These are phyloP conservation scores for Balearica regulorum DNA, from an alignment of 2,797 vertebrate species.

Conservation along the genomic window DNA sequence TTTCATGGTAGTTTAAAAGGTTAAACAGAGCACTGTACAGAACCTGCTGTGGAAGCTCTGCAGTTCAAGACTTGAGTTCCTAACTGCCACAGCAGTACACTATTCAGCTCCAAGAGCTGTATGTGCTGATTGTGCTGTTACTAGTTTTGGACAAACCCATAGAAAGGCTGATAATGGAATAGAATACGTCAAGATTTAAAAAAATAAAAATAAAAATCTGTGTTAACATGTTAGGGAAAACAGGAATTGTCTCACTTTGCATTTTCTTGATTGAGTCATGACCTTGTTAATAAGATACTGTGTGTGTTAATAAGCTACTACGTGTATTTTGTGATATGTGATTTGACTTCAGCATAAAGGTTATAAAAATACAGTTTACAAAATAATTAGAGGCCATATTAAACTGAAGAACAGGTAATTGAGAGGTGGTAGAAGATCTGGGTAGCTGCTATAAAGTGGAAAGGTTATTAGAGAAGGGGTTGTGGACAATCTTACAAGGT, in stretches of 20 bases:
- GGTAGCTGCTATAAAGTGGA: not conserved
- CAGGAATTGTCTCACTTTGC: not conserved
- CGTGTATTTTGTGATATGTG: not conserved
- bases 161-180: not conserved
- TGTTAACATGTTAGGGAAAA: not conserved
- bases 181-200: not conserved
- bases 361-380: not conserved
- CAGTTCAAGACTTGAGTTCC: not conserved
- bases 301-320: not conserved
- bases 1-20: not conserved
- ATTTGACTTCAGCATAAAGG: not conserved
- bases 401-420: not conserved
- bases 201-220: too few species aligned
- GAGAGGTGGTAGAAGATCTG: not conserved
- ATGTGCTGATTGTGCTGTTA: not conserved
- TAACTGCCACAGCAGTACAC: not conserved
- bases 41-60: not conserved
- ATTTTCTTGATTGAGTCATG: not conserved
- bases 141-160: not conserved
- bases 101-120: not conserved
- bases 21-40: not conserved
- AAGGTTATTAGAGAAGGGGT: not conserved
- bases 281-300: constrained; percentile 5
- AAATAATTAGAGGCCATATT: not conserved
- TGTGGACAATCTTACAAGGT: not conserved